phyloP scores from a whole-genome alignment of 37 sponge, comb jelly and placozoan species.

The Lycopodina hypogea region DNA sequence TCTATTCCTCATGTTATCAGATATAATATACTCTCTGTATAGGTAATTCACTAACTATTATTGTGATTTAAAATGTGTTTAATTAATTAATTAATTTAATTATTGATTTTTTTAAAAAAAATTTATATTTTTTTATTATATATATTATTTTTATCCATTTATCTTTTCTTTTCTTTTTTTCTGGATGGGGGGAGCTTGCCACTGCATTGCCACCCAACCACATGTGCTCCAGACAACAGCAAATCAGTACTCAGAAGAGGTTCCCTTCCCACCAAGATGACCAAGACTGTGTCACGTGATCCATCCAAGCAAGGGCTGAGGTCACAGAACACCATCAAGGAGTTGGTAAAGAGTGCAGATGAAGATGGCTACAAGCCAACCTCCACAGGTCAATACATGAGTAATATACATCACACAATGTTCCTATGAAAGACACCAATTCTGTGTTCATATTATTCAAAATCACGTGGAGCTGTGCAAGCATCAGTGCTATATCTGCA shows the following conservation, averaged over 20 bases:
- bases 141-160: background rate
- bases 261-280: background rate
- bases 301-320: constrained; percentile 25
- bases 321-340: constrained; percentile 45
- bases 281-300: background rate
- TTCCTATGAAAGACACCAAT: background rate
- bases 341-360: background rate
- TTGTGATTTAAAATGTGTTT: no score
- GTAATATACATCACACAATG: background rate
- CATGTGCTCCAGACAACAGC: background rate
- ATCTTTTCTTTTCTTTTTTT: background rate
- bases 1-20: no score
- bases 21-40: no score
- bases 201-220: constrained; percentile 49
- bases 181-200: constrained; percentile 59
- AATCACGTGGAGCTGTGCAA: no score
- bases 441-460: background rate
- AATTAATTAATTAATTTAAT: no score
- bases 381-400: constrained; percentile 30
- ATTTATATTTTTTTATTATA: no score
- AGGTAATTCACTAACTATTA: no score
- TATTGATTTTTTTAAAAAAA: no score
- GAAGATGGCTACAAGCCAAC: constrained; percentile 38
- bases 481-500: no score
- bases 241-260: background rate